Evolutionary conservation across 2,113 vertebrate genomes (phyloP).

Genomic region (Gymnobelideus leadbeateri): DNA sequence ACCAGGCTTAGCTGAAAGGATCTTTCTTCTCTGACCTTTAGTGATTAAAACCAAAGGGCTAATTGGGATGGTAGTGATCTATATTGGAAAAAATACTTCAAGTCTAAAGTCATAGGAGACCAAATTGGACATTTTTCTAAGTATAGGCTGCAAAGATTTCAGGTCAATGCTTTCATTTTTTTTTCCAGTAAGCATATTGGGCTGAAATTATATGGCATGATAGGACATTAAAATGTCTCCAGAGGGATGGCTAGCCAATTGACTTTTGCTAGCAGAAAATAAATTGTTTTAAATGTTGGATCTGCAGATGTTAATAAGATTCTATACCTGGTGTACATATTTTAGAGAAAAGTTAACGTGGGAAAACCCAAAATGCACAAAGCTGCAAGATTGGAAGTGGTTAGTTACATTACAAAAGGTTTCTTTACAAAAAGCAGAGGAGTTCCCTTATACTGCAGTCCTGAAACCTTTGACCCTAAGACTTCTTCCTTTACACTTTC

Average conservation of each 20-base stretch:
- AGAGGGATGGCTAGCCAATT: not conserved
- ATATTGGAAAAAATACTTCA: not conserved
- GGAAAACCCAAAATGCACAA: constrained; percentile 27
- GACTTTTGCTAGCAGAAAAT: not conserved
- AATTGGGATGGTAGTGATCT: not conserved
- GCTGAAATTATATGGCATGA: not conserved
- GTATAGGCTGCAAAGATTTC: not conserved
- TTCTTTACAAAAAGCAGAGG: not conserved
- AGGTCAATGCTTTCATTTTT: not conserved
- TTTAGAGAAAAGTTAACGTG: constrained; percentile 7
- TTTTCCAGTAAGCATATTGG: not conserved
- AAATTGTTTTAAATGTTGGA: not conserved
- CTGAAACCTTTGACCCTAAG: not conserved
- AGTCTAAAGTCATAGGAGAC: not conserved
- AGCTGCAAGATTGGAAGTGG: not conserved
- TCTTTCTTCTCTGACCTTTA: not conserved
- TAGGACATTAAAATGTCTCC: not conserved
- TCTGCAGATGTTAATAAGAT: not conserved
- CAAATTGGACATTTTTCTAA: not conserved
- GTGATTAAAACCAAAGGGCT: not conserved
- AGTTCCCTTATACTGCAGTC: not conserved
- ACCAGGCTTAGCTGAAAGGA: not conserved
- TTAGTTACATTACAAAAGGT: constrained; percentile 5
- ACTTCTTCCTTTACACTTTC: not conserved
- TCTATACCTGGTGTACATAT: not conserved